Evolutionary conservation across 2,888 invertebrate species (phyloP).

Genomic region (Tigriopus californicus): DNA sequence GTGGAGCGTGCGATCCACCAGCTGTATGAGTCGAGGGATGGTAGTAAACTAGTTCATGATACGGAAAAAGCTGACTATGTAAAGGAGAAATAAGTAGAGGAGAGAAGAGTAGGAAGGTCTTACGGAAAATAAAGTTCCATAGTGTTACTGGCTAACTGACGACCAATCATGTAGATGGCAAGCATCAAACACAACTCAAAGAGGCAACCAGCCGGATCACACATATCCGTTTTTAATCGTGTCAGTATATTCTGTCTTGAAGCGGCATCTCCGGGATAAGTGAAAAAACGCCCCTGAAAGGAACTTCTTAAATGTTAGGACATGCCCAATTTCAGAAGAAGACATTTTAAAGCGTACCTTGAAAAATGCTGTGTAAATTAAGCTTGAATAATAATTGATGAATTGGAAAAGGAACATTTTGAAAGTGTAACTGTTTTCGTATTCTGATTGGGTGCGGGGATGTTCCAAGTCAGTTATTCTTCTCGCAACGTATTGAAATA

Average conservation of each 20-base stretch:
- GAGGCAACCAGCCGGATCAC: constrained; percentile 79
- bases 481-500: constrained; percentile 47
- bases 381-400: constrained; percentile 91
- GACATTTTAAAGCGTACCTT: constrained; percentile 56
- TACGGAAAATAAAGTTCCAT: constrained; percentile 4
- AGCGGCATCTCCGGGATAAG: constrained; percentile 62
- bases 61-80: too few relatives aligned
- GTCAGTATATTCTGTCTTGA: constrained; percentile 48
- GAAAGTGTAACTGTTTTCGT: constrained; percentile 90
- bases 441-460: constrained; percentile 88
- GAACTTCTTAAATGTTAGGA: not conserved
- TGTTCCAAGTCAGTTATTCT: constrained; percentile 71
- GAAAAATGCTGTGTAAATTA: constrained; percentile 97
- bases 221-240: constrained; percentile 61
- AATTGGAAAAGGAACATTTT: constrained; percentile 97
- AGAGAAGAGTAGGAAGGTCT: too few relatives aligned
- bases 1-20: too few relatives aligned
- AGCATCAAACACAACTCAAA: constrained; percentile 78
- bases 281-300: constrained; percentile 61
- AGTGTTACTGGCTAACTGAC: constrained; percentile 63
- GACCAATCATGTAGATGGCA: constrained; percentile 85
- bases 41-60: too few relatives aligned
- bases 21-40: too few relatives aligned
- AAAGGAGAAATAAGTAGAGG: too few relatives aligned
- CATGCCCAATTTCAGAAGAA: too few relatives aligned